These are phyloP conservation scores for Aix galericulata DNA, from an alignment of 2,113 vertebrate species.

Conservation along the genomic window DNA sequence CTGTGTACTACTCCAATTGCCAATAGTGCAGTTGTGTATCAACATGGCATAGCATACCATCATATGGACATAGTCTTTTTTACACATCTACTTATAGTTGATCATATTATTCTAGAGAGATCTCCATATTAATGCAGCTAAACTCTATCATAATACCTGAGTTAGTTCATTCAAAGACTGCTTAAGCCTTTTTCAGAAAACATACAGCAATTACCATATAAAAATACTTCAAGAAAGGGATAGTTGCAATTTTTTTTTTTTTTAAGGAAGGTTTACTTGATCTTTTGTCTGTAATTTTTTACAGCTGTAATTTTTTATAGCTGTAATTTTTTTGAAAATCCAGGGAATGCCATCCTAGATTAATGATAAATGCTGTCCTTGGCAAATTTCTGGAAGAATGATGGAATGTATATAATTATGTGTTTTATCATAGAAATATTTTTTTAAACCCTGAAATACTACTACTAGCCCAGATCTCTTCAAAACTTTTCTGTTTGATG, in stretches of 20 bases:
- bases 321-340: not conserved
- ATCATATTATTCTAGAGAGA: not conserved
- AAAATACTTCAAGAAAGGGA: not conserved
- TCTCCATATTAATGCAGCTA: not conserved
- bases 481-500: not conserved
- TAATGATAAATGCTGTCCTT: not conserved
- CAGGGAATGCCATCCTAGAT: not conserved
- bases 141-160: not conserved
- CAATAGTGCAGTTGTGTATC: not conserved
- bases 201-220: not conserved
- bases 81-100: not conserved
- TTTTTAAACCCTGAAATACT: not conserved
- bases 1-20: not conserved
- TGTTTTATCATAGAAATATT: not conserved
- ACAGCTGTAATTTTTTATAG: not conserved
- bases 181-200: not conserved
- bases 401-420: not conserved
- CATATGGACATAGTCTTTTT: not conserved
- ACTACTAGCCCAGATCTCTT: not conserved
- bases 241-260: not conserved
- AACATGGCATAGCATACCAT: not conserved
- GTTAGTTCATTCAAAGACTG: not conserved
- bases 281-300: not conserved
- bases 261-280: not conserved
- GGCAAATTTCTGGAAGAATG: not conserved